phyloP scores from a whole-genome alignment of 2,797 vertebrate species.

The Cynodonichthys magdalenae region DNA sequence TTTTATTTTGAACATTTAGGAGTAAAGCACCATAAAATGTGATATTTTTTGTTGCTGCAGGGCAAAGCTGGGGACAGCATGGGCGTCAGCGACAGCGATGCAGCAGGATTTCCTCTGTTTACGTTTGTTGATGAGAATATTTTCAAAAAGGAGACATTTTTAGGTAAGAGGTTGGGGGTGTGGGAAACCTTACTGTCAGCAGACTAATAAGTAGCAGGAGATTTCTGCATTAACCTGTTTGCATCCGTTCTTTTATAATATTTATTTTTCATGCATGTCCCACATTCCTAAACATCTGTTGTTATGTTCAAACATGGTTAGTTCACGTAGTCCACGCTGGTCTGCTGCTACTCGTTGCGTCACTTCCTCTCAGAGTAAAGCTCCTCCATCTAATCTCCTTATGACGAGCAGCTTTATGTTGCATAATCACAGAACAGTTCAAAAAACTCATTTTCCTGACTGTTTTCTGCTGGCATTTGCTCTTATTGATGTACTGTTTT shows the following conservation, averaged over 20 bases:
- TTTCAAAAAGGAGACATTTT: slow-evolving; percentile 86
- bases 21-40: not conserved
- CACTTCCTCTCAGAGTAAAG: slow-evolving; percentile 33
- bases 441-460: not conserved
- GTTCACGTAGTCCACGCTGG: slow-evolving; percentile 8
- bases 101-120: slow-evolving; percentile 78
- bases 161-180: slow-evolving; percentile 60
- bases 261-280: not conserved
- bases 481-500: not conserved
- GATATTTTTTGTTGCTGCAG: slow-evolving; percentile 49
- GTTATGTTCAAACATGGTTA: not conserved
- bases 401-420: slow-evolving; percentile 54
- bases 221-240: too few species aligned
- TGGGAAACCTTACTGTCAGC: not conserved
- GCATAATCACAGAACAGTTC: slow-evolving; percentile 47
- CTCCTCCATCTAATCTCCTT: slow-evolving; percentile 61
- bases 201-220: too few species aligned
- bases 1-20: not conserved
- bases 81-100: slow-evolving; percentile 64
- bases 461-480: too few species aligned
- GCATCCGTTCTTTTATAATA: not conserved
- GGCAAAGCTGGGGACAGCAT: slow-evolving; percentile 75
- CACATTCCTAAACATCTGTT: slow-evolving; percentile 4
- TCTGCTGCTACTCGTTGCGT: slow-evolving; percentile 18
- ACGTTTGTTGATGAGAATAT: slow-evolving; percentile 82